Evolutionary conservation across 2,888 invertebrate genomes (phyloP), one percentile per base, ranked within the genome.

Genomic region (Ectemnius continuus): DNA sequence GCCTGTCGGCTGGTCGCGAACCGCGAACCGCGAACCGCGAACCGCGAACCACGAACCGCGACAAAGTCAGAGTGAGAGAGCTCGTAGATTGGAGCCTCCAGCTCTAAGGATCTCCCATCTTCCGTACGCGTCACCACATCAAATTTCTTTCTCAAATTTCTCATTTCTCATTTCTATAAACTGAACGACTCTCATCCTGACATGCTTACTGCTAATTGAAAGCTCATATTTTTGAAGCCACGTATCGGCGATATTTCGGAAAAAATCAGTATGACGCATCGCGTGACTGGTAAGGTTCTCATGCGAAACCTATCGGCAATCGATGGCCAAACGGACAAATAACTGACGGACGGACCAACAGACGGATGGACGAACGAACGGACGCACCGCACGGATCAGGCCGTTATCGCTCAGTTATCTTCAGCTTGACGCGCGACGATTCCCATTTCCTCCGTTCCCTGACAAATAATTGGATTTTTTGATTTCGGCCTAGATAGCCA

Each of bases 391-490:
- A 48, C 16, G n/a, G 23, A 23, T 63, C 60, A 45, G 66, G 62
- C 62, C 61, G 56, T 77, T 77, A 77, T 77, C 77, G 36, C 16
- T 4, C 3, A 68, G 65, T 77, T 77, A 77, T 77, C 77, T 20
- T 56, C 60, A 65, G 62, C 61, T 61, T 14, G 47, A 2, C 66
- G 62, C 68, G 52, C 65, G 61, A 28, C 63, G 58, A 67, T 77
- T 68, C 47, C 18, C 62, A 57, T 72, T 77, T 76, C 63, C 69
- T 73, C 65, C 76, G 68, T 64, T 73, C 56, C 1, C 52, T 56
- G 77, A 76, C 72, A 77, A 77, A 76, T 73, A 56, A 69, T 58
- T 14, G 45, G 63, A 66, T 76, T 76, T 72, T 77, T 77, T 68
- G 77, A 76, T 73, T 26, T 56, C 23, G 58, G 47, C 20, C 14